Base-by-base conservation (phyloP, 2,113 vertebrate genomes). In the Melanotaenia duboulayi region DNA sequence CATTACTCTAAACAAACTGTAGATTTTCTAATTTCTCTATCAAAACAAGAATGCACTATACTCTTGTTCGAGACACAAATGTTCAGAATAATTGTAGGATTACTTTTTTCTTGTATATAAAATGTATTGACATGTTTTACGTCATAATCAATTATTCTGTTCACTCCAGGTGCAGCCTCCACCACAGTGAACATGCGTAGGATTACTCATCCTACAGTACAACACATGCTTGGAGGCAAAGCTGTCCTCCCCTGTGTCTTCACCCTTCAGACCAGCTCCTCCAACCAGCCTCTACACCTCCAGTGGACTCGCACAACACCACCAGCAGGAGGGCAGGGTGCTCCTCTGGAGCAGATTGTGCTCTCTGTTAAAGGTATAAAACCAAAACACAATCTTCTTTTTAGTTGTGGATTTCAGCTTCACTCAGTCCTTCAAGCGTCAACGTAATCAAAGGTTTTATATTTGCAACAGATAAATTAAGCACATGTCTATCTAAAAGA, bases 211-310 rank as follows among this genome's bases (percentile, higher is more conserved):
- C 91, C 70, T 7, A 25, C 91, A 0, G 55, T 96, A 0, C 90
- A 85, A 0, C 94, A 92, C 8, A 90, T 89, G 2, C 92, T 98
- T 79, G 96, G 96, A 0, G 95, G 95, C 82, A 87, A 92, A 13
- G 95, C 91, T 16, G 85, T 93, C n/a, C 92, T 99, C 16, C 96
- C 97, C 35, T 99, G 97, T 83, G 86, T 96, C 82, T 96, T 96
- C 84, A 87, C 92, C 1, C 92, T 96, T 23, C 87, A 88, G 4
- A 85, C 71, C 73, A 57, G 35, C 74, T 65, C 90, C 57, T 72
- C 77, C 0, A 71, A 20, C 54, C 67, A 73, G 44, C 83, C 86
- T 0, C 94, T 95, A 0, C 94, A 94, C 1, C 83, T 99, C 87
- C 94, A 96, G 87, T 99, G 97, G 97, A 98, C 95, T 83, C 95